Evolutionary conservation across 37 sponge, comb jelly and placozoan genomes (phyloP), one percentile per base, ranked within the genome.

Genomic region (Theonella swinhoei): DNA sequence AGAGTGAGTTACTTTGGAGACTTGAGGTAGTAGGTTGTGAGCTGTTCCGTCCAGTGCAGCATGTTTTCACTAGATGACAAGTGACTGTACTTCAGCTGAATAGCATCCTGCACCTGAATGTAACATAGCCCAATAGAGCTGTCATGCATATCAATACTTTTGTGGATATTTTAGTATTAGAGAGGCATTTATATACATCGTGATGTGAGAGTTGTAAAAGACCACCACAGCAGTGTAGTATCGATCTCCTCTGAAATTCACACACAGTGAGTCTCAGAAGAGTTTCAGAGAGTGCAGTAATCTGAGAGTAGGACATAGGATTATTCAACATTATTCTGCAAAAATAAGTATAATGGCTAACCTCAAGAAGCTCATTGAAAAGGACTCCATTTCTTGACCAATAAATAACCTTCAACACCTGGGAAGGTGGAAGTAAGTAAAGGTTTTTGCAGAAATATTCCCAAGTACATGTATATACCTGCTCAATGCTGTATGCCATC

Each of bases 311-410:
- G 14, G 14, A 47, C 7, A 47, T 47, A 47, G 14, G 11, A 47
- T 14, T 17, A 47, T 47, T 47, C 54, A 47, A 14, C n/a, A n/a
- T n/a, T n/a, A n/a, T n/a, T n/a, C n/a, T n/a, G n/a, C n/a, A n/a
- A n/a, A n/a, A n/a, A n/a, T n/a, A n/a, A n/a, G n/a, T n/a, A n/a
- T n/a, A n/a, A 31, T 42, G n/a, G 36, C 64, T 68, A 37, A 88
- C 82, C 37, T 81, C 64, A 33, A 40, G 54, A 29, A 89, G 41
- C 41, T 89, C 90, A 74, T 29, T 39, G 24, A 89, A 17, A 17
- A 75, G 64, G 22, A 89, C 79, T 7, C 90, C 90, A 79, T 89
- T 89, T 35, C 90, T 72, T 0, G 85, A 84, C 90, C 90, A 89
- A 41, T 84, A 84, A 19, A 89, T 65, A 24, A 89, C 47, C 75